Evolutionary conservation across 2,888 invertebrate species (phyloP), one percentile per base, ranked within the genome.

Genomic region (Drosophila algonquin): DNA sequence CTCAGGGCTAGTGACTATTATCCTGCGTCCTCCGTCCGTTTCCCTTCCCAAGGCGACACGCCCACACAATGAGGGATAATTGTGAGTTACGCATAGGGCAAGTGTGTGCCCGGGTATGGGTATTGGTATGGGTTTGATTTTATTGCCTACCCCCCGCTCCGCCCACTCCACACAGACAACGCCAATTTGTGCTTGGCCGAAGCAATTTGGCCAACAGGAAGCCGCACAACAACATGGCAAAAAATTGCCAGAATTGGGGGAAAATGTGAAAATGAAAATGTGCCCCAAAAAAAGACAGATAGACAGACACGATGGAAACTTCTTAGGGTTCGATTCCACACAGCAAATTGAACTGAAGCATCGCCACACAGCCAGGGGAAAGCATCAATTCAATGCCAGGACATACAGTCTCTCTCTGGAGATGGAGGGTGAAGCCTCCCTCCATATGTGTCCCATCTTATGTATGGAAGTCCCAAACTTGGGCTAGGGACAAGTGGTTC

Each of bases 81-180:
- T 87, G 83, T 85, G 80, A 80, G 85, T 83, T 81, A 83, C 82
- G 87, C 82, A 84, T 77, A 77, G 81, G 87, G 74, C 87, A 62
- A 68, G 74, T 81, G 77, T 24, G 61, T 24, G 61, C 76, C 74
- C 55, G 51, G 30, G 30, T 7, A 8, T 30, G 27, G 27, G 8
- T 7, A 7, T 27, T 27, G 30, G 63, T 58, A 58, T 51, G 75
- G 64, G 76, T 73, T 81, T 79, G 80, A 84, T 79, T 83, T 87
- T 83, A 87, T 83, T 81, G 87, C 81, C 61, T 27, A 46, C 51
- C 52, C 81, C 58, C 4, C 24, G 3, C 1, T 18, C 21, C 21
- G 21, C 21, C 21, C 21, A 1, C 21, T 21, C 24, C 24, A 24
- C 24, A 57, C 54, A 64, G 73, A 76, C 40, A 63, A 65, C 58